Evolutionary conservation across 2,888 invertebrate genomes (phyloP), one percentile per base, ranked within the genome.

Genomic region (Spodoptera exigua): DNA sequence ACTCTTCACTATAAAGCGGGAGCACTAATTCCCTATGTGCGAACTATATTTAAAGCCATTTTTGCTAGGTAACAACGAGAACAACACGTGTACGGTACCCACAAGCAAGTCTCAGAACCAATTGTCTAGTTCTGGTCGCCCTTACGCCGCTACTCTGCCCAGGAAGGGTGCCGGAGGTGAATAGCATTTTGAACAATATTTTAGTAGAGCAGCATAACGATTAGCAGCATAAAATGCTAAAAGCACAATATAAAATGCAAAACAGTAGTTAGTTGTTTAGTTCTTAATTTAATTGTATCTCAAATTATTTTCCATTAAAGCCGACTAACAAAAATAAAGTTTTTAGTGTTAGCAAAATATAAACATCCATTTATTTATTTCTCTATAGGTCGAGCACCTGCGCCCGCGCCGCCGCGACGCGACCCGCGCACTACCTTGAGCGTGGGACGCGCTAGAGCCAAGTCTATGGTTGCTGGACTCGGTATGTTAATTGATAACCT

Each of bases 371-470:
- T 27, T 27, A 1, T 27, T 27, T 27, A 9, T 39, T n/a, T 5
- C 0, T 11, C 9, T 14, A 3, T 79, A 83, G 95, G 96, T 2
- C 95, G 97, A 60, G 95, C 96, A 64, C 96, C 97, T 52, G 99
- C 98, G 7, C 99, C 99, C 0, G 95, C 97, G 84, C 99, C 99
- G 4, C 99, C 99, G 0, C 95, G 98, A 21, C 95, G 99, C 46
- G 99, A 99, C 92, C 99, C 99, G 9, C 97, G 97, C 86, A 99
- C 99, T 0, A 98, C 98, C 1, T 94, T 99, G 40, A 98, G 99
- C 85, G 98, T 98, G 66, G 98, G 99, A 10, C 95, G 98, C 45
- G 98, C 98, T 12, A 94, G 98, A 66, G 98, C 99, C 49, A 97
- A 98, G 85, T 98, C 98, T 32, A 97, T 99, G 97, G 98, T 98